Evolutionary conservation across 2,888 invertebrate genomes (phyloP), one percentile per base, ranked within the genome.

Genomic region (Pandemis heparana): DNA sequence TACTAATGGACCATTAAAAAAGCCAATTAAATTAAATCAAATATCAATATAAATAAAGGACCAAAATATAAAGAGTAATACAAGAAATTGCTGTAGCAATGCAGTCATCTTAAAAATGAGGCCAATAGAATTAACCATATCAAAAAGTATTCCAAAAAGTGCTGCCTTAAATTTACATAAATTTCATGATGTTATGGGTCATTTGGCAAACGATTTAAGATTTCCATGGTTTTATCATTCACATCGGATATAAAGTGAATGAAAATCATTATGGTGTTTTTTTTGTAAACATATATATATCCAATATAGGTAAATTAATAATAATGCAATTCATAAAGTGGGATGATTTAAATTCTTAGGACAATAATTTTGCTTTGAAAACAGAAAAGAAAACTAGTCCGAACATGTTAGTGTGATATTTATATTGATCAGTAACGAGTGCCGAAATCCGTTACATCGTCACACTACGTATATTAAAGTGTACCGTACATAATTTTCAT

Each of bases 81-180:
- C 18, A 8, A 8, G 14, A n/a, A 65, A 39, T 18, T 56, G 69
- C 73, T 73, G 69, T 74, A 74, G 53, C 60, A 74, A 74, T 65
- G 65, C 18, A 70, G 10, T 32, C 64, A 43, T 61, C 18, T 61
- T 56, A 46, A 46, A 61, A 71, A 66, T 14, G 1, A 66, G 46
- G 51, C 63, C 59, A 56, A 39, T 53, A 62, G 63, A 59, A 73
- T 56, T 43, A 18, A 62, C 12, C 48, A 14, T 56, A 67, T 71
- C 71, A 73, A 69, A 74, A 32, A 74, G 65, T 70, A 70, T 18
- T 70, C 61, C 74, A 53, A 70, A 69, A 43, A 61, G 48, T 65
- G 74, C 74, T 74, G 74, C 74, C 74, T 74, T 69, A 69, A 64
- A 69, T 53, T 65, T 70, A 65, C 38, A 60, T 70, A 65, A 74